Conservation (phyloP, 2,113 vertebrate genomes). For the Plestiodon gilberti region DNA sequence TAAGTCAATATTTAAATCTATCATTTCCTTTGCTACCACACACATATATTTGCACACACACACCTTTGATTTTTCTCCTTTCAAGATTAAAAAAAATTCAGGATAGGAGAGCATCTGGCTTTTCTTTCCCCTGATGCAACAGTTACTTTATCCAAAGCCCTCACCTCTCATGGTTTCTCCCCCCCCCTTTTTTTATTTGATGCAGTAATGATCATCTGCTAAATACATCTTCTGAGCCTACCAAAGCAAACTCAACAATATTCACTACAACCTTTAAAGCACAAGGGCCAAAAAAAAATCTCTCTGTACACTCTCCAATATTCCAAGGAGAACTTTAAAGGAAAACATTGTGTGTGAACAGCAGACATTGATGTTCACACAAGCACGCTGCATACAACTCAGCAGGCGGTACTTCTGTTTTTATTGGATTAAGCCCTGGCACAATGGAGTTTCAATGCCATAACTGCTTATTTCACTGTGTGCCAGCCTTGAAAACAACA, state of each 20-base stretch:
- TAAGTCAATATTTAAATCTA: conserved; percentile 47
- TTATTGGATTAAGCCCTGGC: conserved; percentile 78
- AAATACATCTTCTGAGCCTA: conserved; percentile 41
- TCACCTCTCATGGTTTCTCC: conserved; percentile 5
- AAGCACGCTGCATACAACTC: conserved; percentile 74
- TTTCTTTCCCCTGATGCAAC: neutral
- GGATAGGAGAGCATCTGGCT: accelerated
- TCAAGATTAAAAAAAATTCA: conserved; percentile 20
- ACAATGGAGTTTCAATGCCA: conserved; percentile 81
- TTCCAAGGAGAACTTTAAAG: conserved; percentile 74
- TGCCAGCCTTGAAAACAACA: conserved; percentile 83
- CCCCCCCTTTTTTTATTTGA: conserved; percentile 20
- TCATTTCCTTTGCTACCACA: conserved; percentile 30
- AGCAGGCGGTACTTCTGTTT: conserved; percentile 75
- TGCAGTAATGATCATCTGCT: conserved; percentile 54
- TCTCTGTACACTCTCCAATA: conserved; percentile 67
- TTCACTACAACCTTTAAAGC: conserved; percentile 58
- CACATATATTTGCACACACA: conserved; percentile 31
- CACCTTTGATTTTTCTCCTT: conserved; percentile 17
- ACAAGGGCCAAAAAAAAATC: conserved; percentile 65
- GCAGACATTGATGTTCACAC: conserved; percentile 80
- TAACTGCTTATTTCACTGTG: conserved; percentile 76
- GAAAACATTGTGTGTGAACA: conserved; percentile 77
- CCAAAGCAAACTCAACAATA: conserved; percentile 58
- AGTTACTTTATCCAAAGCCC: conserved; percentile 16